Evolutionary conservation across 1,140 invertebrate species (phyloP), one percentile per base, ranked within the genome.

Genomic region (Lanistes nyassanus): DNA sequence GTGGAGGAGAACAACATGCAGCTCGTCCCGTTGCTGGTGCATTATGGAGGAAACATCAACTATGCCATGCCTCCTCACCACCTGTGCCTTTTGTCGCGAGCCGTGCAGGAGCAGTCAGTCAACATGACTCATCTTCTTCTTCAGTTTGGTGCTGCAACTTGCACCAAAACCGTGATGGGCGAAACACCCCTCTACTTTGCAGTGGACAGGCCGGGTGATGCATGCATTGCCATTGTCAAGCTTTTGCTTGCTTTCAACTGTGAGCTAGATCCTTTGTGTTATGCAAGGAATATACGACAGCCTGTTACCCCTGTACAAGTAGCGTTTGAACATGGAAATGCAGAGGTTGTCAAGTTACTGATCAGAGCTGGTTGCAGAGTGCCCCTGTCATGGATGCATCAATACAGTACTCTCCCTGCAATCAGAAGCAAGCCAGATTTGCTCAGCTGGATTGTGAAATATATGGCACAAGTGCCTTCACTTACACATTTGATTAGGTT

Each of bases 1-100:
- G 80, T 81, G 2, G 56, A 78, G 31, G 76, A 81, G 60, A 78
- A 81, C 37, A 81, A 81, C 67, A 72, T 72, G 5, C 62, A 72
- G n/a, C 74, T 82, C 65, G 72, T 78, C 23, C 76, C 67, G 19
- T 60, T 81, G 11, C 51, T 82, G 21, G 56, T 78, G 1, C 29
- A 68, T 26, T 70, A 76, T 76, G 81, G 81, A 23, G 79, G 73
- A 31, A 64, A 79, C 39, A 70, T 82, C 7, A 78, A 82, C 58
- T 79, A 75, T 66, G 34, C 37, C 13, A 51, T 65, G 23, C 39
- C 39, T 7, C 47, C 66, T 42, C 69, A 74, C 19, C 74, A 79
- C 5, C 55, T 69, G 62, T 64, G 75, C 11, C 68, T 80, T 37
- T 47, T 80, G 51, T 71, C 72, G 9, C 56, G 71, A 1, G 72